Base-by-base conservation (phyloP, 2,888 invertebrate genomes). In the Eupithecia abbreviata region DNA sequence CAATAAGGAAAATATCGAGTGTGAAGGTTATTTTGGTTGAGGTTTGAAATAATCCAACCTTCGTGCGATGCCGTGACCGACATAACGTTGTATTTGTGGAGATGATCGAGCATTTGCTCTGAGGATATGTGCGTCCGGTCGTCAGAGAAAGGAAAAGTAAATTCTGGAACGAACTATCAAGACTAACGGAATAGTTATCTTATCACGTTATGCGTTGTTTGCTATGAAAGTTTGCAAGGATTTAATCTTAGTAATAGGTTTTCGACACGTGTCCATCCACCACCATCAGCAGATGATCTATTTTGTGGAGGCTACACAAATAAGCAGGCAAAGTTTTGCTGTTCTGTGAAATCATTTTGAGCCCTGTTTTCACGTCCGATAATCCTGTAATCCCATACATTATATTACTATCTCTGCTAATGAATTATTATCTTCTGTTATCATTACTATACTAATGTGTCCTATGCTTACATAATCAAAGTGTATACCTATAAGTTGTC, bases 51-150 rank as follows among this genome's bases (percentile, higher is more conserved):
- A 80, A 88, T 85, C 85, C 86, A 88, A 87, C 90, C 90, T 89
- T 90, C 88, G 87, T 84, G 79, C 81, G 82, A 86, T 90, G 89
- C 94, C 94, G 79, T 94, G 94, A 94, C 94, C 94, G 84, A 91
- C 87, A 90, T 93, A 82, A 84, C 83, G 88, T 87, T 87, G 85
- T 92, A 92, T 92, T 91, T 90, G 90, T 89, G 87, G 89, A 90
- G 83, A 86, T 87, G 85, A 88, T 73, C 78, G 47, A 81, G 71
- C 87, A 87, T 86, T 86, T 85, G 85, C 70, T 76, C 75, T 30
- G 47, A 69, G 47, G 69, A 69, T 47, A 45, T 49, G n/a, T 47
- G 69, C 47, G 47, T 69, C 69, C 69, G 69, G 47, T 49, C 55
- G n/a, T 72, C 47, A 62, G 55, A 75, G 75, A 74, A 71, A 66